Evolutionary conservation across 2,113 vertebrate genomes (phyloP).

Genomic region (Poecilia latipinna): DNA sequence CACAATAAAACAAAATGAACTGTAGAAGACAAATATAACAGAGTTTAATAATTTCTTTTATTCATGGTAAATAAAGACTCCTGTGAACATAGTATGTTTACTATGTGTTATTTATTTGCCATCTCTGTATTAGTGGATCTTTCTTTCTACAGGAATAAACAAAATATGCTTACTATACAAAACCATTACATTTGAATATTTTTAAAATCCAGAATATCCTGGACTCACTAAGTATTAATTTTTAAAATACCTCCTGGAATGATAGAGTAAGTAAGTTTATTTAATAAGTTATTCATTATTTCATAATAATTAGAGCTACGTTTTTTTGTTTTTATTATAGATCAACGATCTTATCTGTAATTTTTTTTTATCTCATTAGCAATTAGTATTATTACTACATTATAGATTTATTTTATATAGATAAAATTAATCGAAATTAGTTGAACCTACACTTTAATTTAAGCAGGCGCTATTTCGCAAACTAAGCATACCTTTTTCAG

Average conservation of each 20-base stretch:
- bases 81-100: neutral
- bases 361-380: neutral
- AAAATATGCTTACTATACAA: too few relatives aligned
- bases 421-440: neutral
- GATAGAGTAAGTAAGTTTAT: too few relatives aligned
- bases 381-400: neutral
- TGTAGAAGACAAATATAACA: slow-evolving; percentile 32
- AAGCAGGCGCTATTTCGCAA: neutral
- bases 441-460: neutral
- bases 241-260: too few relatives aligned
- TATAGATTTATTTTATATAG: neutral
- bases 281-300: too few relatives aligned
- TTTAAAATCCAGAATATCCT: too few relatives aligned
- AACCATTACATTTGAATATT: too few relatives aligned
- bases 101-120: neutral
- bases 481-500: neutral
- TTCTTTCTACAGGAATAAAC: too few relatives aligned
- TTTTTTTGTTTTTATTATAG: too few relatives aligned
- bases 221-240: too few relatives aligned
- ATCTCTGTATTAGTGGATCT: neutral
- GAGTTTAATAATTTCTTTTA: neutral
- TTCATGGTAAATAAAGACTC: neutral
- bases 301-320: too few relatives aligned
- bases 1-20: slow-evolving; percentile 2
- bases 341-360: neutral